These are phyloP conservation scores for Columba livia DNA, from an alignment of 2,113 vertebrate species.

Conservation along the genomic window DNA sequence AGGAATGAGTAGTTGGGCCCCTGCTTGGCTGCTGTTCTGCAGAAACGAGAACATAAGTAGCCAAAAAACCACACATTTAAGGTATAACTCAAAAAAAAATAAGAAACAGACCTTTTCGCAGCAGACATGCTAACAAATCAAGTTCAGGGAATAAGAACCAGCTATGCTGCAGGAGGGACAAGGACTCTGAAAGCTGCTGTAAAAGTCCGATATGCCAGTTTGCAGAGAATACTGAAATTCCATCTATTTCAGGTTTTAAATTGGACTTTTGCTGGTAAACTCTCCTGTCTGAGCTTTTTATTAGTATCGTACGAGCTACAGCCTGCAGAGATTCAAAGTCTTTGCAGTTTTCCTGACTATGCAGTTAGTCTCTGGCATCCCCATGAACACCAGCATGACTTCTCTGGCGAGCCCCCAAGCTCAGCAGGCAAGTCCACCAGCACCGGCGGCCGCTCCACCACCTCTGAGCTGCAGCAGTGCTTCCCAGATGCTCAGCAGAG, in stretches of 20 bases:
- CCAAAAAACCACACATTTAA: constrained; percentile 51
- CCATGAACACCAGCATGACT: not conserved
- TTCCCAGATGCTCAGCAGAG: rapidly evolving
- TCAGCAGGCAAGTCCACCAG: rapidly evolving
- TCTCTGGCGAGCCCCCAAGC: not conserved
- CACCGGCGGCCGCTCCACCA: rapidly evolving
- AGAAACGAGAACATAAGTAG: not conserved
- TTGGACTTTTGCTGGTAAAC: not conserved
- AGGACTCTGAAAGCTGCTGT: not conserved
- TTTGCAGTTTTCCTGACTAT: not conserved
- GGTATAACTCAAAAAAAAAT: constrained; percentile 53
- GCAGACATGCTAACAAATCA: constrained; percentile 38
- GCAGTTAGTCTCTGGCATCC: not conserved
- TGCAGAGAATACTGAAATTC: not conserved
- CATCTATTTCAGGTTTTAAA: not conserved
- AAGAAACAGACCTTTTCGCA: constrained; percentile 62
- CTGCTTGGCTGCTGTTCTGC: constrained; percentile 23
- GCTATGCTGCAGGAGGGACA: not conserved
- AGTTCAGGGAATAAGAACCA: not conserved
- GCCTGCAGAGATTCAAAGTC: not conserved
- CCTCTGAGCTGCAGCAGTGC: rapidly evolving
- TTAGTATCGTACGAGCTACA: not conserved
- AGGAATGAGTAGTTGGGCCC: constrained; percentile 43
- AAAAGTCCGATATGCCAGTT: not conserved
- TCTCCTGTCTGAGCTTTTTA: not conserved